A percentile compares a stretch with the other conserved stretches of the same genome.
Conservation (phyloP, 2,888 invertebrate genomes). For the Danaus chrysippus region DNA sequence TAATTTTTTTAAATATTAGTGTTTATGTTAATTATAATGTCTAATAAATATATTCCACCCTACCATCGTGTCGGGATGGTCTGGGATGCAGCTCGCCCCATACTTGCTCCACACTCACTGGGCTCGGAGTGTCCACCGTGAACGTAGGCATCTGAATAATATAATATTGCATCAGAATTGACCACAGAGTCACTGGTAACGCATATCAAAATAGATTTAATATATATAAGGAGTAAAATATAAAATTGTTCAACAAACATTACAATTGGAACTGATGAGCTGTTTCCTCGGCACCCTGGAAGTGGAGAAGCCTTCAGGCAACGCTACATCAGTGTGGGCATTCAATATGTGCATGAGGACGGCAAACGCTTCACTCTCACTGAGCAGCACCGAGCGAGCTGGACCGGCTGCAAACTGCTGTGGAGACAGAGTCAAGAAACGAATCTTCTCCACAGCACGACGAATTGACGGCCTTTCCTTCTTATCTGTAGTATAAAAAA, state of each 20-base stretch:
- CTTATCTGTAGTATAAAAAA: constrained; percentile 37
- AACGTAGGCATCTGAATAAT: constrained; percentile 59
- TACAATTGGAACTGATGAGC: constrained; percentile 41
- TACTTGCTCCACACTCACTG: constrained; percentile 61
- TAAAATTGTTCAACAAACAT: neutral
- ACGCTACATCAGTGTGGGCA: constrained; percentile 81
- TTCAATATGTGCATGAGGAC: constrained; percentile 91
- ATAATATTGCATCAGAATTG: too few relatives aligned
- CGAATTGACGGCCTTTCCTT: constrained; percentile 72
- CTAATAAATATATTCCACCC: neutral
- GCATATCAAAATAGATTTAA: too few relatives aligned
- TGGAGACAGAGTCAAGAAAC: constrained; percentile 87
- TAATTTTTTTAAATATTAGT: too few relatives aligned
- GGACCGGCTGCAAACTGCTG: constrained; percentile 92
- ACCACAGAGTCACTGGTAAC: too few relatives aligned
- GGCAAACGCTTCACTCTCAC: constrained; percentile 87
- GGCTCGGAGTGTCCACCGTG: constrained; percentile 67
- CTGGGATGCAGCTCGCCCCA: constrained; percentile 43
- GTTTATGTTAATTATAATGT: too few relatives aligned
- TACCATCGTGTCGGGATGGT: constrained; percentile 45
- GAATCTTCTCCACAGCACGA: constrained; percentile 85
- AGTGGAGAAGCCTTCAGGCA: constrained; percentile 87
- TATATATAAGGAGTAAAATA: too few relatives aligned
- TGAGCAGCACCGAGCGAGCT: constrained; percentile 85
- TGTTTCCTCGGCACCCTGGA: constrained; percentile 71